A percentile compares a stretch with the other conserved stretches of the same genome.
phyloP scores from a whole-genome alignment of 1,140 invertebrate species.

The Halyomorpha halys region DNA sequence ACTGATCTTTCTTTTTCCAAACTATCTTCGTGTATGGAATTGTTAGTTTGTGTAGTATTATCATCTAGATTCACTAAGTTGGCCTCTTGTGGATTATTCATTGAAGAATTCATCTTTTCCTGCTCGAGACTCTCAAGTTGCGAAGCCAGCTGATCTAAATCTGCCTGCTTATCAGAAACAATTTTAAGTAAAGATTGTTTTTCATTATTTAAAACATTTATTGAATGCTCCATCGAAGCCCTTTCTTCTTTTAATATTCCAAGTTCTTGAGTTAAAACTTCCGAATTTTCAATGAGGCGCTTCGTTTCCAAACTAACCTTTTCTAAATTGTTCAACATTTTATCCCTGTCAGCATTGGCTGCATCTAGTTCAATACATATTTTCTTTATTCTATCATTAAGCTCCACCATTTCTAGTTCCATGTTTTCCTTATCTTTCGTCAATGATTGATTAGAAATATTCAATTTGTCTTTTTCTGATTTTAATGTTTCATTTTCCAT shows the following conservation, averaged over 20 bases:
- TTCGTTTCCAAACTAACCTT: conserved; percentile 26
- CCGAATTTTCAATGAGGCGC: conserved; percentile 27
- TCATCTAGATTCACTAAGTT: background rate
- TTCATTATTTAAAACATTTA: conserved; percentile 1
- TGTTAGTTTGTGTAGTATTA: too few species aligned
- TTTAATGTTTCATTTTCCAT: background rate
- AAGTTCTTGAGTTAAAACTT: conserved; percentile 27
- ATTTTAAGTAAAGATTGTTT: conserved; percentile 16
- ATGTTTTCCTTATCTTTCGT: conserved; percentile 24
- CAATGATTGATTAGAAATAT: background rate
- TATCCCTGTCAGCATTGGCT: conserved; percentile 22
- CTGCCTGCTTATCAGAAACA: conserved; percentile 5
- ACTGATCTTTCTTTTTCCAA: conserved; percentile 6
- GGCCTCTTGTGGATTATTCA: too few species aligned
- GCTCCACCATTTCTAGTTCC: conserved; percentile 19
- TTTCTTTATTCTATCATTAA: conserved; percentile 21
- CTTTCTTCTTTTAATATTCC: conserved; percentile 24
- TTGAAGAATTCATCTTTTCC: conserved; percentile 7
- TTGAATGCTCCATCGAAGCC: conserved; percentile 18
- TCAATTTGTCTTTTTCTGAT: conserved; percentile 10
- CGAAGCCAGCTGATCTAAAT: background rate
- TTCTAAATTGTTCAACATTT: conserved; percentile 26
- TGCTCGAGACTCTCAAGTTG: background rate
- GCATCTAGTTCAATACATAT: conserved; percentile 32
- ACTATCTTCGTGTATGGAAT: background rate